Conservation (phyloP, 2,888 invertebrate species). For the Andrena trimmerana region DNA sequence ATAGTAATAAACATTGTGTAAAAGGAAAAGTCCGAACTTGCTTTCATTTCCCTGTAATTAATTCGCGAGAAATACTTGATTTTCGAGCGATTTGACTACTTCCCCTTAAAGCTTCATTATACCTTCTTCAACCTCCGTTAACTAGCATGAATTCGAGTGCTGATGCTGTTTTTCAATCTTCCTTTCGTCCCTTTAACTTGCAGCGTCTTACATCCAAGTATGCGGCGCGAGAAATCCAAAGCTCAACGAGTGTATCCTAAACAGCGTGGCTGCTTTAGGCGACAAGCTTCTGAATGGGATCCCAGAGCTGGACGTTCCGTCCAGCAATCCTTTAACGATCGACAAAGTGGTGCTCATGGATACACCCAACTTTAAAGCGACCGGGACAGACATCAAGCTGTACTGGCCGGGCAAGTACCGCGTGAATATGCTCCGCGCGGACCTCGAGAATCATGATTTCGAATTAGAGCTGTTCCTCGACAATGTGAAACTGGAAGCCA, state of each 20-base stretch:
- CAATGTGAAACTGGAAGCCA: constrained; percentile 66
- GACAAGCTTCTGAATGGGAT: constrained; percentile 74
- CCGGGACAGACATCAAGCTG: constrained; percentile 72
- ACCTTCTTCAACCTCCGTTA: too few relatives aligned
- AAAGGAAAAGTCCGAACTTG: too few relatives aligned
- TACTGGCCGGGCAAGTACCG: constrained; percentile 71
- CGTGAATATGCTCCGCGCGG: constrained; percentile 58
- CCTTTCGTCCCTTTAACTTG: constrained; percentile 9
- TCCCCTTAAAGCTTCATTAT: too few relatives aligned
- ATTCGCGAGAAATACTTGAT: too few relatives aligned
- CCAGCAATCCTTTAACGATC: constrained; percentile 77
- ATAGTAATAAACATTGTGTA: too few relatives aligned
- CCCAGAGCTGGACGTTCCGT: constrained; percentile 78
- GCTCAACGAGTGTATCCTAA: constrained; percentile 74
- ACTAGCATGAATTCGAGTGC: too few relatives aligned
- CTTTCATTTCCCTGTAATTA: too few relatives aligned
- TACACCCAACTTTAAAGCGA: constrained; percentile 72
- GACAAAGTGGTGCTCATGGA: constrained; percentile 72
- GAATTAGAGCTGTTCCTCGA: constrained; percentile 62
- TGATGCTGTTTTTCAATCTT: neutral
- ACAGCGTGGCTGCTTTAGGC: constrained; percentile 70
- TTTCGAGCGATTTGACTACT: too few relatives aligned
- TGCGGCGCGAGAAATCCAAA: constrained; percentile 79
- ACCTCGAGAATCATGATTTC: constrained; percentile 67
- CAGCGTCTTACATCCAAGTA: constrained; percentile 74